Conservation (phyloP, 2,888 invertebrate species). For the Hyposoter didymator region DNA sequence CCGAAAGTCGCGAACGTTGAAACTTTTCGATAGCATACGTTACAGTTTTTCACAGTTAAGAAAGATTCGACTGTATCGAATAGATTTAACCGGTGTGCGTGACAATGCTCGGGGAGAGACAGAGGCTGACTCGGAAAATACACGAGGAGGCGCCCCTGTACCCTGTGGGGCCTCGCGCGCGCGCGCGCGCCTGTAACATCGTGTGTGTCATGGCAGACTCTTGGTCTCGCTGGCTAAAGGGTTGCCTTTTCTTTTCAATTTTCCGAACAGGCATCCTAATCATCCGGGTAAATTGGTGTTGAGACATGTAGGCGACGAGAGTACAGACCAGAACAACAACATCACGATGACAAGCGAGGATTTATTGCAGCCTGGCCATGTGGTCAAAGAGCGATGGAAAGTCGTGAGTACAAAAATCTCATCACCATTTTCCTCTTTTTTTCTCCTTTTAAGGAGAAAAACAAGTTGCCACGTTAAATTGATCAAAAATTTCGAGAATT, state of each 20-base stretch:
- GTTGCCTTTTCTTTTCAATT: constrained; percentile 65
- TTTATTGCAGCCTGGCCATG: constrained; percentile 97
- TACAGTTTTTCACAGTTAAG: background rate
- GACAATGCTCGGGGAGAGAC: background rate
- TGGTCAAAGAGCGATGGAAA: constrained; percentile 99
- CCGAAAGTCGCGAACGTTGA: too few species aligned
- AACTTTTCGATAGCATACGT: too few species aligned
- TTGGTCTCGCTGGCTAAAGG: constrained; percentile 49
- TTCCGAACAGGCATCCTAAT: constrained; percentile 78
- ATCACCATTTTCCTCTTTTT: background rate
- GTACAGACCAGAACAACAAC: constrained; percentile 88
- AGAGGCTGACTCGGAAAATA: constrained; percentile 5
- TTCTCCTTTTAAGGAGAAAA: background rate
- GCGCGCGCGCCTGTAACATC: constrained; percentile 50
- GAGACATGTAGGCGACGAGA: constrained; percentile 83
- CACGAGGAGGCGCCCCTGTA: constrained; percentile 38
- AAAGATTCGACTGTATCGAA: background rate
- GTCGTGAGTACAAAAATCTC: constrained; percentile 87
- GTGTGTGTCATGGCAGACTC: constrained; percentile 66
- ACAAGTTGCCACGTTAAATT: background rate
- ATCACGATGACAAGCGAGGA: constrained; percentile 97
- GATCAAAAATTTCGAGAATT: background rate
- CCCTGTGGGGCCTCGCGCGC: constrained; percentile 15
- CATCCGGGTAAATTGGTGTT: constrained; percentile 79
- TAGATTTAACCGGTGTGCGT: constrained; percentile 7